These are phyloP conservation scores for Taphrorychus bicolor DNA, from an alignment of 2,888 invertebrate genomes.

Conservation along the genomic window DNA sequence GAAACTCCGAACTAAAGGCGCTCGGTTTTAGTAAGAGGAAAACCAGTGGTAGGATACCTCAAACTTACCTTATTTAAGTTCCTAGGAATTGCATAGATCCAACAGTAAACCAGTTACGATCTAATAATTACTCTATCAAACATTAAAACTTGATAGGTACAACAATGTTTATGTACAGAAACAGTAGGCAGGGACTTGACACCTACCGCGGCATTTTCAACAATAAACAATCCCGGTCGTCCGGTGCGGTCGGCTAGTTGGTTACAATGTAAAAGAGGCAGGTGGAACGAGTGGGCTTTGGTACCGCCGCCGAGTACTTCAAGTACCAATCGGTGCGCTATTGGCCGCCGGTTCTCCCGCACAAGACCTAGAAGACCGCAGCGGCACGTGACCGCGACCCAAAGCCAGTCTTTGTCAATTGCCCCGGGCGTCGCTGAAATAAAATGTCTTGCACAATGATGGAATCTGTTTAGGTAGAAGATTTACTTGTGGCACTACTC, in stretches of 20 bases:
- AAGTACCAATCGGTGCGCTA: slow-evolving; percentile 42
- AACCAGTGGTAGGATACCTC: no score
- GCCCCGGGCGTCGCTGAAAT: background rate
- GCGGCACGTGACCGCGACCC: slow-evolving; percentile 34
- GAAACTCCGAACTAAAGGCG: no score
- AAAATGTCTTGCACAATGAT: no score
- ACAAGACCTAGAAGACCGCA: slow-evolving; percentile 16
- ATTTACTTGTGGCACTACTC: background rate
- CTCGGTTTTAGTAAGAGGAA: no score
- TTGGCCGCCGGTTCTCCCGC: slow-evolving; percentile 37
- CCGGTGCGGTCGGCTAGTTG: slow-evolving; percentile 22
- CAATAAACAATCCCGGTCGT: slow-evolving; percentile 31
- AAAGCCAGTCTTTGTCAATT: slow-evolving; percentile 13
- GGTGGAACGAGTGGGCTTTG: slow-evolving; percentile 38
- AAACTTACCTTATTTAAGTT: no score
- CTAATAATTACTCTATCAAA: no score
- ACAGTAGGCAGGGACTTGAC: slow-evolving; percentile 31
- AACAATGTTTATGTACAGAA: slow-evolving; percentile 5
- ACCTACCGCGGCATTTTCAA: slow-evolving; percentile 31
- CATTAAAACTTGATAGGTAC: background rate
- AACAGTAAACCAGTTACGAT: no score
- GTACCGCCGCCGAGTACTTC: slow-evolving; percentile 34
- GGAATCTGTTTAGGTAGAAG: no score
- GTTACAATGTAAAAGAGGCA: slow-evolving; percentile 41
- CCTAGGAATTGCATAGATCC: no score